phyloP scores from a whole-genome alignment of 2,113 vertebrate species.

The Pluvianellus socialis region DNA sequence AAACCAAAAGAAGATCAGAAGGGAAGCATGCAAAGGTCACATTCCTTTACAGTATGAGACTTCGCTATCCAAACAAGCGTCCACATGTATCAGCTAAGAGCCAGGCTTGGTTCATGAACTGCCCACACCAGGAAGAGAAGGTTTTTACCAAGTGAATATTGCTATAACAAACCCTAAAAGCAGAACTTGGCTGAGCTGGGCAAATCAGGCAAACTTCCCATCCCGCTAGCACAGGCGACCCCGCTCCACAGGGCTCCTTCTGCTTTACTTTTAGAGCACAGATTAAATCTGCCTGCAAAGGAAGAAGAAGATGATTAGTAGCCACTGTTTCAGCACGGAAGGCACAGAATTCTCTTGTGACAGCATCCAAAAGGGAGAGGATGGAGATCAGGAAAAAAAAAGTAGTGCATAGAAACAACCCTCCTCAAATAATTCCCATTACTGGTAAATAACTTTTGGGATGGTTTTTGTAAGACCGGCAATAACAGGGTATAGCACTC shows the following conservation, averaged over 20 bases:
- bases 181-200: not conserved
- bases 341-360: not conserved
- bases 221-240: not conserved
- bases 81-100: not conserved
- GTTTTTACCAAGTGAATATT: not conserved
- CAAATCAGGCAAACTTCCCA: not conserved
- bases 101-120: not conserved
- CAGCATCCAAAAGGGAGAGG: not conserved
- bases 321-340: not conserved
- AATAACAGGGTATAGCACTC: not conserved
- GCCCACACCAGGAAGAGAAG: not conserved
- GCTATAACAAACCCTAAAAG: not conserved
- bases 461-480: not conserved
- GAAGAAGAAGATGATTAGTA: not conserved
- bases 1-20: constrained; percentile 21
- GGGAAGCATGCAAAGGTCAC: not conserved
- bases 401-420: not conserved
- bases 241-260: not conserved
- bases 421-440: not conserved
- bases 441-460: not conserved
- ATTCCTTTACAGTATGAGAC: not conserved
- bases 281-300: not conserved
- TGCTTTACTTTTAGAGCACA: not conserved
- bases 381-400: not conserved
- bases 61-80: not conserved